Evolutionary conservation across 1,140 invertebrate species (phyloP).

Genomic region (Drosophila subpulchrella): DNA sequence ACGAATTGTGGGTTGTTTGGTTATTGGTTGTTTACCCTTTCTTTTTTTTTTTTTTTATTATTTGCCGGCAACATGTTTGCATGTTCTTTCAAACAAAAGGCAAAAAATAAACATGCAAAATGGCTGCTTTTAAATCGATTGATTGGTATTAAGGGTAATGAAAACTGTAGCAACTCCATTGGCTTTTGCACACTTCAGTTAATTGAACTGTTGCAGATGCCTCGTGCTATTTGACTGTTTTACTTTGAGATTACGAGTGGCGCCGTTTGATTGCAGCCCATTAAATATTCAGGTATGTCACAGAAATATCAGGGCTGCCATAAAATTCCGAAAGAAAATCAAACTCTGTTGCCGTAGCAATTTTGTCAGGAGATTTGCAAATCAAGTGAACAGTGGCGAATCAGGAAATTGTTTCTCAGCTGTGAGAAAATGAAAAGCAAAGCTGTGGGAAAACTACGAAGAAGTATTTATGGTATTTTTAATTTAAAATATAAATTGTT

Average conservation of each 20-base stretch:
- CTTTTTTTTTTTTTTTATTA: conserved; percentile 11
- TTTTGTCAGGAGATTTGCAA: conserved; percentile 5
- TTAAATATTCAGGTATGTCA: background rate
- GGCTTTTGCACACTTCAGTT: conserved; percentile 1
- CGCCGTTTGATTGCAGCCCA: background rate
- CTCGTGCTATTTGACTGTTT: background rate
- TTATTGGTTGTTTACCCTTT: background rate
- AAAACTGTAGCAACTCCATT: conserved; percentile 4
- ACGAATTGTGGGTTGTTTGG: conserved; percentile 3
- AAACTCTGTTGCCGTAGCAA: background rate
- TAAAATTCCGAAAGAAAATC: background rate
- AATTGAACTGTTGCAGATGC: background rate
- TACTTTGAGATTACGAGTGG: background rate
- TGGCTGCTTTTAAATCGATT: conserved; percentile 34
- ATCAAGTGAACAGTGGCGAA: conserved; percentile 4
- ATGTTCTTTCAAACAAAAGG: conserved; percentile 24
- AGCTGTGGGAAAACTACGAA: too few species aligned
- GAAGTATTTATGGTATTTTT: too few species aligned
- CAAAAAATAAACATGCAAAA: conserved; percentile 16
- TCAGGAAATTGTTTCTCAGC: conserved; percentile 2
- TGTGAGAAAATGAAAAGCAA: background rate
- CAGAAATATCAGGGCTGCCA: background rate
- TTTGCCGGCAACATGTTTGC: conserved; percentile 20
- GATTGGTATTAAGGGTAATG: conserved; percentile 33
- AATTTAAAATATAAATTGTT: too few species aligned